Base-by-base conservation (phyloP, 2,797 vertebrate genomes). In the Rhinophrynus dorsalis region DNA sequence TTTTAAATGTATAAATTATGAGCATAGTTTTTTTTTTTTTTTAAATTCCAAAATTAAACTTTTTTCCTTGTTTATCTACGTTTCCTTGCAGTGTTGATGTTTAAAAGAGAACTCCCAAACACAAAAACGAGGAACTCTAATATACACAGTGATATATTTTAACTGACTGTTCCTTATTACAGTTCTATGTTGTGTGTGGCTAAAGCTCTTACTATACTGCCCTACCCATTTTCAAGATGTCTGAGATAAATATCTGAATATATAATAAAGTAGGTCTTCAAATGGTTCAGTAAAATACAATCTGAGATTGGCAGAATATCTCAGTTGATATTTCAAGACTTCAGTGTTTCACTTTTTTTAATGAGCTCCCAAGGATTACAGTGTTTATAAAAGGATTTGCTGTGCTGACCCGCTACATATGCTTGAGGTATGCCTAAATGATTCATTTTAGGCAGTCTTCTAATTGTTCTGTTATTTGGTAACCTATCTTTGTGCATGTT, bases 191-290 rank as follows among this genome's bases (percentile, higher is more conserved):
- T n/a, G n/a, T n/a, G n/a, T n/a, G n/a, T n/a, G n/a, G n/a, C n/a
- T n/a, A 57, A 67, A 67, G 47, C 30, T 38, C 2, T 51, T 59
- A 51, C 51, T 60, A 7, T 50, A 42, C 60, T 60, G 38, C 20
- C 52, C 21, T 57, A 42, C 47, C 44, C 32, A 56, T 40, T 38
- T 59, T 44, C 15, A 30, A 47, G 55, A 50, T 32, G 59, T 58
- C 66, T 48, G 66, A 59, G 45, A 60, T 54, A 50, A 68, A 68
- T 68, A 44, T 59, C 65, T 59, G 65, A 68, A 68, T n/a, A n/a
- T n/a, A n/a, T n/a, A 60, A 38, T 59, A 52, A 38, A 60, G 51
- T 52, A 33, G 44, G 24, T 60, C 35, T 68, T 52, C 60, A 60
- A 60, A 68, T 68, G 60, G 60, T 68, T 68, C 56, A 68, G 26